Evolutionary conservation across 2,888 invertebrate species (phyloP).

Genomic region (Copidosoma aretas): DNA sequence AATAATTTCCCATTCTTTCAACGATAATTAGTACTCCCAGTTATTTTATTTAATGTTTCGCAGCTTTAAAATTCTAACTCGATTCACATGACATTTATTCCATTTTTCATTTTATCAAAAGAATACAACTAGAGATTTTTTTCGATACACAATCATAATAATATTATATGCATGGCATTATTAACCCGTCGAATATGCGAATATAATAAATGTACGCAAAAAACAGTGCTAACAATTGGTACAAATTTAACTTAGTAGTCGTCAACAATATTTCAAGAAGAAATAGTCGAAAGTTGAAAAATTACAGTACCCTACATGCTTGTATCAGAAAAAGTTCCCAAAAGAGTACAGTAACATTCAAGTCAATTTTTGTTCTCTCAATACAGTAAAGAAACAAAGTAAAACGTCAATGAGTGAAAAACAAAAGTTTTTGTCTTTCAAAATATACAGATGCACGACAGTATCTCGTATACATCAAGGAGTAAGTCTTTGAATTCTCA

Average conservation of each 20-base stretch:
- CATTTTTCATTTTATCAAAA: slow-evolving; percentile 28
- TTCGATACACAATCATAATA: slow-evolving; percentile 6
- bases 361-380: too few relatives aligned
- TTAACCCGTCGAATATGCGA: neutral
- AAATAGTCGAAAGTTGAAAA: too few relatives aligned
- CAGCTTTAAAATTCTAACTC: slow-evolving; percentile 26
- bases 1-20: slow-evolving; percentile 61
- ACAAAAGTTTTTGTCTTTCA: too few relatives aligned
- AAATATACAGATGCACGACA: slow-evolving; percentile 12
- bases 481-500: slow-evolving; percentile 37
- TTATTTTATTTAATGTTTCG: slow-evolving; percentile 13
- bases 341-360: too few relatives aligned
- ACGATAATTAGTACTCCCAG: slow-evolving; percentile 56
- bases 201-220: slow-evolving; percentile 16
- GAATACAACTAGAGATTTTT: slow-evolving; percentile 34
- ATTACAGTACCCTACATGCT: too few relatives aligned
- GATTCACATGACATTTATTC: slow-evolving; percentile 20
- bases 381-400: too few relatives aligned
- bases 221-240: neutral
- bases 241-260: too few relatives aligned
- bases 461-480: slow-evolving; percentile 33
- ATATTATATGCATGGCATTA: neutral
- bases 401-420: too few relatives aligned
- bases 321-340: too few relatives aligned
- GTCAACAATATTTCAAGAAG: too few relatives aligned